A percentile compares a stretch with the other conserved stretches of the same genome.
These are phyloP conservation scores for Pao palembangensis DNA, from an alignment of 2,113 vertebrate genomes.

Conservation along the genomic window DNA sequence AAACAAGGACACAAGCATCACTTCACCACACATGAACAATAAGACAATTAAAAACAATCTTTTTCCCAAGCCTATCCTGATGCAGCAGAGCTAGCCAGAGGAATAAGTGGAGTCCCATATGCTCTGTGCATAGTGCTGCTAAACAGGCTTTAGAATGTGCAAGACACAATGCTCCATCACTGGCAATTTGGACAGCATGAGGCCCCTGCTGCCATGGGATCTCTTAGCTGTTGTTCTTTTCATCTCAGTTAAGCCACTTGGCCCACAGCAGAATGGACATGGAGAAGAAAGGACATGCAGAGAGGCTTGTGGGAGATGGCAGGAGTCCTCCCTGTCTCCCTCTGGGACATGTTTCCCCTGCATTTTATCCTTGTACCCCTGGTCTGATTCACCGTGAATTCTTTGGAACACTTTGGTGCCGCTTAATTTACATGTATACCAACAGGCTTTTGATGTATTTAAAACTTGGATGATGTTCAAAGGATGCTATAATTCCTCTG, in stretches of 20 bases:
- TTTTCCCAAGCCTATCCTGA: constrained; percentile 27
- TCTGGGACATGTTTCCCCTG: constrained; percentile 61
- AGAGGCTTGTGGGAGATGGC: constrained; percentile 69
- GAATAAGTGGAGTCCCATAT: constrained; percentile 52
- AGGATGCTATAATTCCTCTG: constrained; percentile 97
- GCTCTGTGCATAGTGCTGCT: constrained; percentile 62
- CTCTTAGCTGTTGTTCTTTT: constrained; percentile 75
- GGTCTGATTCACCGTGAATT: constrained; percentile 86
- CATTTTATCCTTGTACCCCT: constrained; percentile 71
- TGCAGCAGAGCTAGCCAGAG: constrained; percentile 22
- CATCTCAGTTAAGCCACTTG: constrained; percentile 79
- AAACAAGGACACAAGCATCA: neutral
- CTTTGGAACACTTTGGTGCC: constrained; percentile 83
- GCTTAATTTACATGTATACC: constrained; percentile 98
- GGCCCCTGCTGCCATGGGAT: constrained; percentile 69
- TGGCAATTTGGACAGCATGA: constrained; percentile 66
- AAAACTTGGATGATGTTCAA: constrained; percentile 99
- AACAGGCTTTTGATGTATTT: constrained; percentile 96
- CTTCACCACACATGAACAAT: constrained; percentile 12
- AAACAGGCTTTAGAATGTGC: constrained; percentile 72
- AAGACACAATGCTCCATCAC: constrained; percentile 62
- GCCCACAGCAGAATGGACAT: constrained; percentile 67
- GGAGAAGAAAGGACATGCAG: constrained; percentile 64
- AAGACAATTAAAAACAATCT: constrained; percentile 46
- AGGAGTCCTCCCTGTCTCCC: constrained; percentile 64